Evolutionary conservation across 2,113 vertebrate genomes (phyloP), one percentile per base, ranked within the genome.

Genomic region (Odobenus rosmarus): DNA sequence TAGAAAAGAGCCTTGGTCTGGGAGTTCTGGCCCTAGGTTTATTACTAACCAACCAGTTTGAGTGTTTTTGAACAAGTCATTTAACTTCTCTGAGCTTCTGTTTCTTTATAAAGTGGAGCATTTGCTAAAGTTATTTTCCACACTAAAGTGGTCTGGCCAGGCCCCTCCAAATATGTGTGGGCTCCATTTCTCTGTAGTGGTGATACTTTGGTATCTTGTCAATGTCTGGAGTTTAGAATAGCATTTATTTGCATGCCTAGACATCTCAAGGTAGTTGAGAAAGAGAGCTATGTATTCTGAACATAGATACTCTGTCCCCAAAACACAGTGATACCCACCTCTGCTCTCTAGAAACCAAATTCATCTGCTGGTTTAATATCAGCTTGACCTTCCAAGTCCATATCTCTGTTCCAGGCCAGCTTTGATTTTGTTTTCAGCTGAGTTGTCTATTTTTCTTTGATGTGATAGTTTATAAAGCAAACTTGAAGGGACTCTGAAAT

Each of bases 401-500:
- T 77, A 71, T 93, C 71, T 96, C 10, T 83, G 84, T 76, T 13
- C 67, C 97, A 95, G 97, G 81, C 93, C 97, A 97, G 74, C 69
- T 94, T 92, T 94, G 97, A 97, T 4, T 90, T 97, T 96, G 96
- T 98, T 97, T 98, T 97, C 90, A 94, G 96, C 46, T 94, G 93
- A 93, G 83, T 62, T 98, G 95, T 95, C 97, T 93, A 26, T 96
- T 98, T 98, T 96, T 94, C 76, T 96, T 64, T 92, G 96, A 96
- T 31, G 31, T 39, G 85, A 90, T 97, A 95, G 93, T 98, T 98
- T 98, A 94, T 93, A 93, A 97, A 93, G 72, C 16, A 86, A 76
- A 98, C 86, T 98, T 62, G 21, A 97, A 97, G 67, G 95, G 95
- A 97, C 96, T 98, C 96, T 98, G 86, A 87, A 94, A 98, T 98